Evolutionary conservation across 2,113 vertebrate species (phyloP).

Genomic region (Phainopepla nitens): DNA sequence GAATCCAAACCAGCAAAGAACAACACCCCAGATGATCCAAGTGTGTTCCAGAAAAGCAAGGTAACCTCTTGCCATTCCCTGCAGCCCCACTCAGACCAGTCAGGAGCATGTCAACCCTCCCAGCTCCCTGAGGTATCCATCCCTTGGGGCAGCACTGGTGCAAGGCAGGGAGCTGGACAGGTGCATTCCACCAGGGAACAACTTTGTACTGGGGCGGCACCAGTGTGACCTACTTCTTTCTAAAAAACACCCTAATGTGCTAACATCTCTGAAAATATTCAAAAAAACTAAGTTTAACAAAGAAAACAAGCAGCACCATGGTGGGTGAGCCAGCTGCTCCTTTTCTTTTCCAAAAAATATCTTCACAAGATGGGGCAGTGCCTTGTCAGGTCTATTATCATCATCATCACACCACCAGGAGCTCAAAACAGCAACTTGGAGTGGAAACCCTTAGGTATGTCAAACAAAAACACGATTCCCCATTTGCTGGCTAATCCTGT

Average conservation of each 20-base stretch:
- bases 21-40: not conserved
- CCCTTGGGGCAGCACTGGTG: not conserved
- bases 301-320: not conserved
- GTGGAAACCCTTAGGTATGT: constrained; percentile 57
- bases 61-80: not conserved
- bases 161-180: not conserved
- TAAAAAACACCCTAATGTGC: not conserved
- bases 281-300: not conserved
- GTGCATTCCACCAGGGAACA: not conserved
- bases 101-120: too few species aligned
- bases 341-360: not conserved
- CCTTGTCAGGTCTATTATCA: not conserved
- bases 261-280: not conserved
- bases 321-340: not conserved
- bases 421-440: not conserved
- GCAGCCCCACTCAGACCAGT: not conserved
- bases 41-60: not conserved
- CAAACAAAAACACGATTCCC: constrained; percentile 41
- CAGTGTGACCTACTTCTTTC: not conserved
- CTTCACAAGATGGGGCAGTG: not conserved
- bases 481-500: not conserved
- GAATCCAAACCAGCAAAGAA: not conserved
- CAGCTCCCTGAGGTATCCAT: fast-evolving
- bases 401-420: not conserved
- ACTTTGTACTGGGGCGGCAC: not conserved